Base-by-base conservation (phyloP, 2,888 invertebrate species). In the Halocaridina rubra region DNA sequence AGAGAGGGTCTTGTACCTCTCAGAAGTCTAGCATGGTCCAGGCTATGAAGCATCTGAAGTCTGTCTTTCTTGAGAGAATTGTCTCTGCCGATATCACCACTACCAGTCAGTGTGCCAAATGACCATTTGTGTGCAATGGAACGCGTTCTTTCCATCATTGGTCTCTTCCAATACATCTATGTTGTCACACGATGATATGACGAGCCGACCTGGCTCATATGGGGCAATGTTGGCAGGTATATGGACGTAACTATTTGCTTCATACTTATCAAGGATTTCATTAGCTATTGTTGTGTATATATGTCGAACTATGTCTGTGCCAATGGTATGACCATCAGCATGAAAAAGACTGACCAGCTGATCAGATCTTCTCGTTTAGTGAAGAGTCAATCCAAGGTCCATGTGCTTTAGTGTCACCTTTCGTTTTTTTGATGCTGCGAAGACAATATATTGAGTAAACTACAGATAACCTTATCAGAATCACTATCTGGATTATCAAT, bases 381-480 rank as follows among this genome's bases (percentile, higher is more conserved):
- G 76, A 27, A 76, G 76, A 13, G 61, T 24, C 27, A 76, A 30
- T 3, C 76, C 30, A n/a, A 76, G 19, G 29, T 30, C 22, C n/a
- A 76, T 76, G 32, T 76, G 30, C 29, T 76, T 75, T 75, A 57
- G 57, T 75, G 75, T 75, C 75, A 75, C 27, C 57, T 53, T 57
- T 2, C 75, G 7, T 53, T 7, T 75, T 53, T 75, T n/a, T 22
- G 72, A 53, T 16, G 29, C 7, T 46, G 16, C 75, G 27, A 27
- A 75, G 57, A 75, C 57, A 57, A 75, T 75, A 7, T 75, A 53
- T 29, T 75, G 75, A 16, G 39, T 46, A 74, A 74, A 33, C 39
- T 74, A 29, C 74, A 74, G 39, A 74, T 22, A 74, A 19, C 19
- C 3, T 74, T 22, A 27, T 75, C 57, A 57, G 27, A 27, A 16